phyloP scores from a whole-genome alignment of 2,888 invertebrate species.

The Cephus rjabovi region DNA sequence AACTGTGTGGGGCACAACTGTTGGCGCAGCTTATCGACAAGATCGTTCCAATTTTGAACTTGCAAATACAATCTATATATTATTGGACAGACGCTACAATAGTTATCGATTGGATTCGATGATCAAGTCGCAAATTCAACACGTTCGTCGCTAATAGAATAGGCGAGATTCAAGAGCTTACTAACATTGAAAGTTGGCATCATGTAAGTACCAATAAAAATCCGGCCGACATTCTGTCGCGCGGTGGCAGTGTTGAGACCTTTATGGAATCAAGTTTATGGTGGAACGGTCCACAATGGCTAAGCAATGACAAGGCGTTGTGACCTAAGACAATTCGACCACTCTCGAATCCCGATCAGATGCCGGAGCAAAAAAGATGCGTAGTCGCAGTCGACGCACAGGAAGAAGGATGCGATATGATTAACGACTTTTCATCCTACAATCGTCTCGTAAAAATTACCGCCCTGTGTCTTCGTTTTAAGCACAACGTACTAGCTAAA shows the following conservation, averaged over 20 bases:
- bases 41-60: background rate
- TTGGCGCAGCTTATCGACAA: slow-evolving; percentile 19
- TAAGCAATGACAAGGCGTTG: background rate
- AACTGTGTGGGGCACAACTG: slow-evolving; percentile 17
- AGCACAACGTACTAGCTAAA: too few species aligned
- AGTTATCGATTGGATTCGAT: slow-evolving; percentile 16
- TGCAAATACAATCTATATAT: background rate
- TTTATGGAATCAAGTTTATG: slow-evolving; percentile 7
- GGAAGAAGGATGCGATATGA: too few species aligned
- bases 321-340: too few species aligned
- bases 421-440: too few species aligned
- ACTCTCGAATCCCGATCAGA: too few species aligned
- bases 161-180: slow-evolving; percentile 19
- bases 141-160: slow-evolving; percentile 20
- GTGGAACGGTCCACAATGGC: slow-evolving; percentile 16
- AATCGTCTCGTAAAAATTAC: too few species aligned
- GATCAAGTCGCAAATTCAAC: slow-evolving; percentile 10
- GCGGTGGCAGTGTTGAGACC: slow-evolving; percentile 1
- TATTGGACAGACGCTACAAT: slow-evolving; percentile 21
- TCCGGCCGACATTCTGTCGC: slow-evolving; percentile 19
- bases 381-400: too few species aligned
- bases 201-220: slow-evolving; percentile 16
- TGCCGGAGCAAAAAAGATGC: too few species aligned
- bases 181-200: slow-evolving; percentile 10
- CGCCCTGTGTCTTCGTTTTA: too few species aligned